phyloP scores from a whole-genome alignment of 2,888 invertebrate genomes.

The Tetranychus truncatus region DNA sequence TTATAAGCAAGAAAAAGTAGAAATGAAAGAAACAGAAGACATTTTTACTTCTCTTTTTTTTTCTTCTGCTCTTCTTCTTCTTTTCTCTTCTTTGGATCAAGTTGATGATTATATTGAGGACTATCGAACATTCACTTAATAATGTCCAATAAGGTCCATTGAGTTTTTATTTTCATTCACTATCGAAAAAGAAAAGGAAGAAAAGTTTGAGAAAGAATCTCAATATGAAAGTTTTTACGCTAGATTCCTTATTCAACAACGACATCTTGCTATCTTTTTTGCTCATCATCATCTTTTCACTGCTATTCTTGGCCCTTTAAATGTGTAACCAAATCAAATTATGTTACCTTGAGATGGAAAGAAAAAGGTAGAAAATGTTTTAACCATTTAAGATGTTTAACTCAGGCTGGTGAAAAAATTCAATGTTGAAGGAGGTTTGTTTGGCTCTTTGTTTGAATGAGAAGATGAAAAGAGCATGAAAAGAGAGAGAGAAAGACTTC shows the following conservation, averaged over 20 bases:
- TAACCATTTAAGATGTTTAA: background rate
- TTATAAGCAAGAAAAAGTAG: background rate
- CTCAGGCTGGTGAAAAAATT: background rate
- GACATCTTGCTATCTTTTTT: background rate
- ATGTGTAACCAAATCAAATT: background rate
- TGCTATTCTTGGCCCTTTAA: background rate
- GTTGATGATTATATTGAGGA: slow-evolving; percentile 1
- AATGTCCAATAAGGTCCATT: slow-evolving; percentile 1
- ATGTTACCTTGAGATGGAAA: background rate
- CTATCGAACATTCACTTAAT: background rate
- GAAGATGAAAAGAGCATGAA: background rate
- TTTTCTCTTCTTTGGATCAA: background rate
- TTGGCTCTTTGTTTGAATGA: background rate
- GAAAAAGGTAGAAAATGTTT: background rate
- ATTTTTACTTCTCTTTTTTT: background rate
- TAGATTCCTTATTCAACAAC: background rate
- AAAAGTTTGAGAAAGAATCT: background rate
- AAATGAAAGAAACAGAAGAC: background rate
- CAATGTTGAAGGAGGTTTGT: background rate
- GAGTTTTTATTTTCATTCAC: background rate
- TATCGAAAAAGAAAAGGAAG: background rate
- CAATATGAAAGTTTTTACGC: background rate
- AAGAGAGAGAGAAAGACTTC: background rate
- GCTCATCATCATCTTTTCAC: background rate
- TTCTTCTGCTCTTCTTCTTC: background rate